phyloP scores from a whole-genome alignment of 2,888 invertebrate species.

The Scaptomyza polygonia region DNA sequence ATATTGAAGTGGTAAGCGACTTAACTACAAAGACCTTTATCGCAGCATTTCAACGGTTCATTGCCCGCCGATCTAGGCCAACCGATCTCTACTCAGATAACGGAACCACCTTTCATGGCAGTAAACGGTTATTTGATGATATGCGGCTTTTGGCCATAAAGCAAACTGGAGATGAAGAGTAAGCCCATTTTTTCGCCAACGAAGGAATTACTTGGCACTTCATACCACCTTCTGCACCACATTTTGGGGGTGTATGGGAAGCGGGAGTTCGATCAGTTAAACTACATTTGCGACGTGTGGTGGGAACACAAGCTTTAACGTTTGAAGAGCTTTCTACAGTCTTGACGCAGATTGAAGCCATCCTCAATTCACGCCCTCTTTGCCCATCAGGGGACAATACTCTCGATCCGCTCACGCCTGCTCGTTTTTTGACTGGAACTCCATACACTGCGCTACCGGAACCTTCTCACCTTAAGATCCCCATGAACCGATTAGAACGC shows the following conservation, averaged over 20 bases:
- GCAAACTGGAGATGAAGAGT: not conserved
- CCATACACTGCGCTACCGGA: not conserved
- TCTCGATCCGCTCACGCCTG: not conserved
- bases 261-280: too few species aligned
- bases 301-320: not conserved
- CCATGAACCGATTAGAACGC: not conserved
- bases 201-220: not conserved
- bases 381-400: not conserved
- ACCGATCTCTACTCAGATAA: not conserved
- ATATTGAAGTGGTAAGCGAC: not conserved
- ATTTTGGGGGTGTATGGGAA: too few species aligned
- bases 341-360: not conserved
- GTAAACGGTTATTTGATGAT: too few species aligned
- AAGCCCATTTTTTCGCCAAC: not conserved
- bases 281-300: not conserved
- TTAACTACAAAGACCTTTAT: not conserved
- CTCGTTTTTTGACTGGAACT: not conserved
- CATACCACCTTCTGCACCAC: too few species aligned
- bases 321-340: not conserved
- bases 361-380: not conserved
- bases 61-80: not conserved
- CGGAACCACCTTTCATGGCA: not conserved
- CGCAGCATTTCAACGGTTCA: not conserved
- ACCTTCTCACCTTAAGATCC: not conserved
- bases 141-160: not conserved